Evolutionary conservation across 2,888 invertebrate species (phyloP).

Genomic region (Eristalinus sepulchralis): DNA sequence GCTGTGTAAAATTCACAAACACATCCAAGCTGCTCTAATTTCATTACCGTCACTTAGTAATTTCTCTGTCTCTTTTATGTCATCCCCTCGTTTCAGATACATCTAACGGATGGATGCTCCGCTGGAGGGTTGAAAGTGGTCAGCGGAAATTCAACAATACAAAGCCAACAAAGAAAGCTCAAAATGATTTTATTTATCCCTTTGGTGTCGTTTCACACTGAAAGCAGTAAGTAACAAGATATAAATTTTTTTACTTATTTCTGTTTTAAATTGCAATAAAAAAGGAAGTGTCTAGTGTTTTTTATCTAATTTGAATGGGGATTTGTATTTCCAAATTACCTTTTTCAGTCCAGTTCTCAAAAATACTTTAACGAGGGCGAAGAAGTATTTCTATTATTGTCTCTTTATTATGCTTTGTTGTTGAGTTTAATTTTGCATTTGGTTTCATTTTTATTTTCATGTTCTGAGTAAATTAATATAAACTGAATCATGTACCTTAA

Average conservation of each 20-base stretch:
- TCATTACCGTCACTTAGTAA: conserved; percentile 54
- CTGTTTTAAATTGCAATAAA: conserved; percentile 37
- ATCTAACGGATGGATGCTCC: conserved; percentile 56
- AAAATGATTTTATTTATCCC: conserved; percentile 70
- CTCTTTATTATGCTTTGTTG: conserved; percentile 31
- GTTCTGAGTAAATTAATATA: conserved; percentile 27
- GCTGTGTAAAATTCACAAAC: conserved; percentile 56
- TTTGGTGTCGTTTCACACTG: conserved; percentile 66
- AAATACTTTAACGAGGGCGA: conserved; percentile 60
- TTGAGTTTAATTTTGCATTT: conserved; percentile 24
- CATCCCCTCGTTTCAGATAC: conserved; percentile 42
- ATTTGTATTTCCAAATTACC: conserved; percentile 57
- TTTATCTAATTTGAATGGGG: conserved; percentile 63
- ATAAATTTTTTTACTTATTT: conserved; percentile 15
- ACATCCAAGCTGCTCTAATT: conserved; percentile 47
- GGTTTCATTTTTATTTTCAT: conserved; percentile 12
- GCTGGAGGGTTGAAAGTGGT: conserved; percentile 65
- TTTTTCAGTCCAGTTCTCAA: conserved; percentile 24
- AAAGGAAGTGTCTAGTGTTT: conserved; percentile 43
- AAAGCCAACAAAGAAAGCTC: conserved; percentile 61
- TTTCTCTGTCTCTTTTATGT: conserved; percentile 24
- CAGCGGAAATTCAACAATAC: conserved; percentile 65
- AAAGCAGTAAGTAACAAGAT: conserved; percentile 33
- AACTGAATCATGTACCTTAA: conserved; percentile 1
- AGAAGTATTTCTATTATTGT: conserved; percentile 62